These are phyloP conservation scores for Fregata magnificens DNA, from an alignment of 2,113 vertebrate genomes.

Conservation along the genomic window DNA sequence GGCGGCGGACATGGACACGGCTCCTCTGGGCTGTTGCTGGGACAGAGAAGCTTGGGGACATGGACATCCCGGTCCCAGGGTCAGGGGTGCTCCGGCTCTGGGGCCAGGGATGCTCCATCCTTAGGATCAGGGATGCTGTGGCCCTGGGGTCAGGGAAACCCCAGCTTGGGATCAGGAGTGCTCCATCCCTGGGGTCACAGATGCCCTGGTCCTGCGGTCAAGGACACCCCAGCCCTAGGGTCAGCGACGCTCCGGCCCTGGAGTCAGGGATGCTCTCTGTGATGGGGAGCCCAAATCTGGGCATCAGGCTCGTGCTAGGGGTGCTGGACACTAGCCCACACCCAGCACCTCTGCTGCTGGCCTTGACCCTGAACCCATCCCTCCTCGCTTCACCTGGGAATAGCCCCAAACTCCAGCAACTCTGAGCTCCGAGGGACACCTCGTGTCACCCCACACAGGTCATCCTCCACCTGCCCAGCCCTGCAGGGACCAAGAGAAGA, in stretches of 20 bases:
- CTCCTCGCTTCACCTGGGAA: neutral
- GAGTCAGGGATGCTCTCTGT: neutral
- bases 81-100: too few relatives aligned
- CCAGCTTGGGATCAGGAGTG: neutral
- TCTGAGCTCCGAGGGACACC: neutral
- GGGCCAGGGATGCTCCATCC: rapidly evolving
- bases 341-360: neutral
- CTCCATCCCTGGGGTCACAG: too few relatives aligned
- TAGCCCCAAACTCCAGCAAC: neutral
- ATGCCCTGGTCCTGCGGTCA: too few relatives aligned
- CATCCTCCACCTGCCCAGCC: neutral
- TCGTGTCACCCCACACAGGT: neutral
- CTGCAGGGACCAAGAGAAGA: neutral
- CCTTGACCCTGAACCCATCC: neutral
- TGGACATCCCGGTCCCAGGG: too few relatives aligned
- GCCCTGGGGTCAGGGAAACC: neutral
- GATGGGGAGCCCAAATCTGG: neutral
- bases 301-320: neutral
- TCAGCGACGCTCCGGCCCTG: neutral
- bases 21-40: neutral
- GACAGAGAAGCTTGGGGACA: neutral
- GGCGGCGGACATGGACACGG: neutral
- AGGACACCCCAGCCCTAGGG: neutral
- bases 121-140: neutral
- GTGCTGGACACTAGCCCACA: neutral